phyloP scores from a whole-genome alignment of 2,797 vertebrate genomes.

The Malacoraja senta region DNA sequence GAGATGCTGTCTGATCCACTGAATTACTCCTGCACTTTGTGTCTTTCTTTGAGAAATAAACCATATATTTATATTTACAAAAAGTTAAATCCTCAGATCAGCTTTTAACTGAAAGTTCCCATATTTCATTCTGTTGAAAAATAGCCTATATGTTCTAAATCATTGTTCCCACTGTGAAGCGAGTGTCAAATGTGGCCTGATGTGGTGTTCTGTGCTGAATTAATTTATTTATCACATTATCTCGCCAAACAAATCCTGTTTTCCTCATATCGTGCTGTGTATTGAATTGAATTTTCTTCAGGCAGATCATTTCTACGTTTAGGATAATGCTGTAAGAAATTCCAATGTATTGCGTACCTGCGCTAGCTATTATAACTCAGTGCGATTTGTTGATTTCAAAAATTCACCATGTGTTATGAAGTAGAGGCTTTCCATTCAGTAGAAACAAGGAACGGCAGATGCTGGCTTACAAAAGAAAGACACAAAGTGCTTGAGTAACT shows the following conservation, averaged over 20 bases:
- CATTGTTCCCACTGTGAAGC: background rate
- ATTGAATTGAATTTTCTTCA: constrained; percentile 19
- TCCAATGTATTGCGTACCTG: background rate
- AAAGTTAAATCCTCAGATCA: background rate
- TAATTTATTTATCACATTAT: background rate
- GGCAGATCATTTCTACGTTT: background rate
- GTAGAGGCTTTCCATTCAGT: too few species aligned
- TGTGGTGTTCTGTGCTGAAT: background rate
- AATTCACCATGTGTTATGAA: too few species aligned
- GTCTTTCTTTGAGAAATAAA: too few species aligned
- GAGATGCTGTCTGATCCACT: too few species aligned
- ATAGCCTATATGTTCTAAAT: background rate
- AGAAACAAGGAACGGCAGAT: too few species aligned
- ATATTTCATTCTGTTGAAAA: constrained; percentile 5
- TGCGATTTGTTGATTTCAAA: too few species aligned
- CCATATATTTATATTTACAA: too few species aligned
- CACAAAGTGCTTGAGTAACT: too few species aligned
- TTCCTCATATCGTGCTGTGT: background rate
- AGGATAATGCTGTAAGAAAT: background rate
- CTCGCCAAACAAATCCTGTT: background rate
- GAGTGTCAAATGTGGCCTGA: background rate
- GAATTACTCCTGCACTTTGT: too few species aligned
- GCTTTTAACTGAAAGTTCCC: background rate
- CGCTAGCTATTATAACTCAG: background rate
- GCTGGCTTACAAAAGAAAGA: too few species aligned